Base-by-base conservation (phyloP, 2,888 invertebrate genomes). In the Morpho deidamia region DNA sequence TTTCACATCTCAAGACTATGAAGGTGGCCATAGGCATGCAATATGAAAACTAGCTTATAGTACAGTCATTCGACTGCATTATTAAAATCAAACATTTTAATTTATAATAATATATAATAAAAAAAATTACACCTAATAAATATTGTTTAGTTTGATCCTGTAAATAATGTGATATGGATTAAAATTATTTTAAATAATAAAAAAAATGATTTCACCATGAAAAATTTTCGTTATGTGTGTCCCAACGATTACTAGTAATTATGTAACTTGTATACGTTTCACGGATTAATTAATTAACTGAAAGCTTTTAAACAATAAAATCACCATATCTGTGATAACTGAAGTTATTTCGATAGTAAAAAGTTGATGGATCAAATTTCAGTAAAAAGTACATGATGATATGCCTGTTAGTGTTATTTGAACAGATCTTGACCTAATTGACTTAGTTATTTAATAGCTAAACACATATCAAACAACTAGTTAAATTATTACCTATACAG, bases 231-330 rank as follows among this genome's bases (percentile, higher is more conserved):
- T 23, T 14, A 10, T 7, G 12, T 45, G 45, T 45, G 37, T 35
- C 1, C 45, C 11, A n/a, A 32, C 10, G 39, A 11, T 11, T 32
- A 10, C 11, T 11, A 64, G 67, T 72, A 72, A 75, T 74, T 71
- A 70, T 71, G 66, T 73, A 68, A 70, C 63, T 70, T 55, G 68
- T 60, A 58, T 58, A 63, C 70, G 53, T 54, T 56, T 52, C 46
- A 40, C 49, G 57, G 54, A 55, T 57, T 56, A 59, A 62, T 64
- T 67, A 66, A 67, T 66, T 65, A 67, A 63, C 62, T 63, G 62
- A 65, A 64, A 65, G 67, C 64, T 61, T 60, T 59, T 60, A 59
- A 64, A 61, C 61, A 64, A 62, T 65, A 61, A 64, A 64, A 62
- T 65, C 57, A 58, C 52, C 51, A 59, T 61, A 55, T 50, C 58